Conservation (phyloP, 2,888 invertebrate species). For the Branchellion lobata region DNA sequence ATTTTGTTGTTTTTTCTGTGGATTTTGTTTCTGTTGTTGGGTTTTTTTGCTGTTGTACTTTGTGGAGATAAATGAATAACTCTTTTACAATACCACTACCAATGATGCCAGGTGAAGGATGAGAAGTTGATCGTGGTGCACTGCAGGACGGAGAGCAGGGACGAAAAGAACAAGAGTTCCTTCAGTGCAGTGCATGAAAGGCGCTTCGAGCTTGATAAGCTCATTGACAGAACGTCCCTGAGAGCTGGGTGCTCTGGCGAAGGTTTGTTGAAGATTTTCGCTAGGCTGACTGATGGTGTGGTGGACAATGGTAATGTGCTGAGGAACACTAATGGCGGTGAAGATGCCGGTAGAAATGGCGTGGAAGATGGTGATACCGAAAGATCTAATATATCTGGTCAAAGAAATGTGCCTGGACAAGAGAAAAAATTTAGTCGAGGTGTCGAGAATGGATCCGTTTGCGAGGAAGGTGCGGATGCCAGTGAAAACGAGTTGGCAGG, state of each 20-base stretch:
- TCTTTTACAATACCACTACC: not conserved
- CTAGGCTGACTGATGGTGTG: conserved; percentile 3
- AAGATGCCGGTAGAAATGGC: too few relatives aligned
- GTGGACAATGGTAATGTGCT: not conserved
- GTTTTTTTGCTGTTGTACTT: not conserved
- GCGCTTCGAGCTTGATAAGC: conserved; percentile 36
- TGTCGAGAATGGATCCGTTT: too few relatives aligned
- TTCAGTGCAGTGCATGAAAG: conserved; percentile 33
- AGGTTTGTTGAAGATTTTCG: conserved; percentile 41
- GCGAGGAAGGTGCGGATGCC: too few relatives aligned
- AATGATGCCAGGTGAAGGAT: conserved; percentile 21
- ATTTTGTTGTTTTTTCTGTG: not conserved
- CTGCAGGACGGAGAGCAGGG: conserved; percentile 31
- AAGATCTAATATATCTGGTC: too few relatives aligned
- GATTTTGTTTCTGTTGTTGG: not conserved
- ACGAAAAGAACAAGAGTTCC: conserved; percentile 30
- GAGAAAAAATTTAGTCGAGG: too few relatives aligned
- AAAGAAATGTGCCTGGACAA: too few relatives aligned
- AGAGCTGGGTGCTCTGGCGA: conserved; percentile 40
- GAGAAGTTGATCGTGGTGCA: conserved; percentile 19
- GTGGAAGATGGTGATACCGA: too few relatives aligned
- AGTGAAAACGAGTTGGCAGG: too few relatives aligned
- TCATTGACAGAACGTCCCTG: conserved; percentile 39
- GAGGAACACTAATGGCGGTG: too few relatives aligned
- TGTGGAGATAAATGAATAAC: not conserved